phyloP scores from a whole-genome alignment of 2,797 vertebrate species.

The Xenopus petersii region DNA sequence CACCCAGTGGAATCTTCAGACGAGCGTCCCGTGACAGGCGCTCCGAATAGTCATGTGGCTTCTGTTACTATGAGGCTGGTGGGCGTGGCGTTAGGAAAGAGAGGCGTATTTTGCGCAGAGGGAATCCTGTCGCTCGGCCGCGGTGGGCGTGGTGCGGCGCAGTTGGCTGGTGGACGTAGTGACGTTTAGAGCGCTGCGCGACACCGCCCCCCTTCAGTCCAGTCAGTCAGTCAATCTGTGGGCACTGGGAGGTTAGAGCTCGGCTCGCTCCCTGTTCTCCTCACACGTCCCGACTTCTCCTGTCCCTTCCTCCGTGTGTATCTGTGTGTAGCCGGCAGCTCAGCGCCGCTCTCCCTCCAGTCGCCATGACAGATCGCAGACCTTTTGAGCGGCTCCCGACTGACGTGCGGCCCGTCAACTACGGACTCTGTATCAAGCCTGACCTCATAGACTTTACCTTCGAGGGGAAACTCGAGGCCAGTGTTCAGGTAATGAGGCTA shows the following conservation, averaged over 20 bases:
- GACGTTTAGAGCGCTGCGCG: slow-evolving; percentile 51
- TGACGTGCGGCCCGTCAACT: slow-evolving; percentile 91
- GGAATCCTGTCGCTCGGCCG: not conserved
- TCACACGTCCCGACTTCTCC: not conserved
- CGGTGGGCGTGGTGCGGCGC: slow-evolving; percentile 13
- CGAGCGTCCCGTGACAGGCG: too few relatives aligned
- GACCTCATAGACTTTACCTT: slow-evolving; percentile 97
- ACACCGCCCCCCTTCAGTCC: slow-evolving; percentile 44
- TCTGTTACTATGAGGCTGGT: too few relatives aligned
- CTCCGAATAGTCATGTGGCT: too few relatives aligned
- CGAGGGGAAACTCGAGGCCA: slow-evolving; percentile 90
- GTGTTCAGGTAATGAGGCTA: slow-evolving; percentile 77
- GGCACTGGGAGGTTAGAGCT: slow-evolving; percentile 48
- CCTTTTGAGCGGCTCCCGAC: slow-evolving; percentile 91
- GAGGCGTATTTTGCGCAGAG: too few relatives aligned
- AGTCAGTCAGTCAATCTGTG: slow-evolving; percentile 43
- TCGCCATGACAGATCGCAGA: slow-evolving; percentile 88
- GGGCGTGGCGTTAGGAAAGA: too few relatives aligned
- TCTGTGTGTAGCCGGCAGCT: slow-evolving; percentile 28
- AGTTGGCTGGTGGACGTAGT: slow-evolving; percentile 32
- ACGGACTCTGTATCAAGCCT: slow-evolving; percentile 88
- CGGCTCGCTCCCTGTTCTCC: slow-evolving; percentile 6
- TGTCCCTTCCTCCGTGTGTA: slow-evolving; percentile 22
- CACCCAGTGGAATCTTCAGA: too few relatives aligned
- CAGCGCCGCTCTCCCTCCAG: slow-evolving; percentile 55